Evolutionary conservation across 2,888 invertebrate species (phyloP).

Genomic region (Auanema freiburgensis): DNA sequence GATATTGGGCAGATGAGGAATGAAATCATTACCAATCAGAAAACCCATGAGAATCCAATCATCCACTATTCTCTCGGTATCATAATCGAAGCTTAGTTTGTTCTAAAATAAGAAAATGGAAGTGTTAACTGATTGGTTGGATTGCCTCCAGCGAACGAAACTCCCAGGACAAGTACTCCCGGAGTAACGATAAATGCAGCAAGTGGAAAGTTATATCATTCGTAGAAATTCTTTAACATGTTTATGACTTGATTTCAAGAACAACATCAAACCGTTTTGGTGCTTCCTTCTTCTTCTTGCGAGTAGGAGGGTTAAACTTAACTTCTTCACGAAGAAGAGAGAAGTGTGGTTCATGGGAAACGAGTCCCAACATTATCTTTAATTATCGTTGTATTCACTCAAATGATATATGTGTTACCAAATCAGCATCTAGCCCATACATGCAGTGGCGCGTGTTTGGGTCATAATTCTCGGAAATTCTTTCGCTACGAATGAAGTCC

Average conservation of each 20-base stretch:
- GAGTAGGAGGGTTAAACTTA: slow-evolving; percentile 49
- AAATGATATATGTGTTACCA: slow-evolving; percentile 66
- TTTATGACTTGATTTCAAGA: not conserved
- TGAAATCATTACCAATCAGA: slow-evolving; percentile 85
- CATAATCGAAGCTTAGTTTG: slow-evolving; percentile 75
- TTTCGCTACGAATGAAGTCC: slow-evolving; percentile 87
- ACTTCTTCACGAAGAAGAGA: slow-evolving; percentile 91
- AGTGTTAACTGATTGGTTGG: not conserved
- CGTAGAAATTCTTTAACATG: slow-evolving; percentile 16
- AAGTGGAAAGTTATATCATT: slow-evolving; percentile 85
- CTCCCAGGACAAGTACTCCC: slow-evolving; percentile 90
- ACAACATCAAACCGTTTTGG: not conserved
- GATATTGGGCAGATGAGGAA: slow-evolving; percentile 90
- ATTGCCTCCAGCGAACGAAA: slow-evolving; percentile 69
- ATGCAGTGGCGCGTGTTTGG: slow-evolving; percentile 90
- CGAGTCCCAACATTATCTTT: slow-evolving; percentile 87
- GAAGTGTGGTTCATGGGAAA: slow-evolving; percentile 93
- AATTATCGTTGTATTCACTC: not conserved
- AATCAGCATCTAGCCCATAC: slow-evolving; percentile 94
- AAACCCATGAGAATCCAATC: slow-evolving; percentile 79
- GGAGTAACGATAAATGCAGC: slow-evolving; percentile 84
- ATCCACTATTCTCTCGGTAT: slow-evolving; percentile 88
- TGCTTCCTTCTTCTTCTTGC: slow-evolving; percentile 15
- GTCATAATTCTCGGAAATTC: slow-evolving; percentile 81
- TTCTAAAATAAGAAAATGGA: slow-evolving; percentile 48